Percentiles rank a stretch among this genome's conserved stretches.
These are phyloP conservation scores for Coregonus suidteri DNA, from an alignment of 2,797 vertebrate species.

Conservation along the genomic window DNA sequence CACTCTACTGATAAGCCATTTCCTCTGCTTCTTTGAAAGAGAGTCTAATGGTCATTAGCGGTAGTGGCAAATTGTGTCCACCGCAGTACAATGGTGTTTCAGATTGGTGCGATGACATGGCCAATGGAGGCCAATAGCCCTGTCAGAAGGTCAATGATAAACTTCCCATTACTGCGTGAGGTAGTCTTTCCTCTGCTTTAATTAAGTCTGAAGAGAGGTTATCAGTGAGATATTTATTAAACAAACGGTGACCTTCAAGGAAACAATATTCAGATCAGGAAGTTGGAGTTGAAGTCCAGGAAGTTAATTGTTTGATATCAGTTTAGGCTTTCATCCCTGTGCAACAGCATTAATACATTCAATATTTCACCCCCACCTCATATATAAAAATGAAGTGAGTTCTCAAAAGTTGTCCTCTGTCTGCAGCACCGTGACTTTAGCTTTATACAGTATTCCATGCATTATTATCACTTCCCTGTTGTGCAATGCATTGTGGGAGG, in stretches of 20 bases:
- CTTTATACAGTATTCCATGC: not conserved
- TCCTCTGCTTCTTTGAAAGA: constrained; percentile 42
- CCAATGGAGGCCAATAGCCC: constrained; percentile 22
- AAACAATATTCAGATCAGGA: not conserved
- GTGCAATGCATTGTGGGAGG: constrained; percentile 1
- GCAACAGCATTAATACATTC: not conserved
- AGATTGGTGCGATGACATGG: constrained; percentile 39
- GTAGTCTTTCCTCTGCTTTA: constrained; percentile 41
- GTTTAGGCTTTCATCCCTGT: constrained; percentile 1
- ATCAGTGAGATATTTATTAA: constrained; percentile 28
- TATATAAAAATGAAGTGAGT: not conserved
- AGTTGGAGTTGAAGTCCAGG: not conserved
- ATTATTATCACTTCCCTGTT: not conserved
- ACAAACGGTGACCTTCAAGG: constrained; percentile 22
- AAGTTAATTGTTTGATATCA: constrained; percentile 9
- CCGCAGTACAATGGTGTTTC: constrained; percentile 53
- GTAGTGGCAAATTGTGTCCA: constrained; percentile 41
- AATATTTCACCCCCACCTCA: not conserved
- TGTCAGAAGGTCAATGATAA: constrained; percentile 54
- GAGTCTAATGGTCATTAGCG: constrained; percentile 47
- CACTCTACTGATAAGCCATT: constrained; percentile 25
- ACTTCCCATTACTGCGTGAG: constrained; percentile 39
- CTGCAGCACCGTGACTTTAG: not conserved
- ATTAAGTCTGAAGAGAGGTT: constrained; percentile 55
- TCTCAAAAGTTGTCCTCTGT: not conserved